Evolutionary conservation across 2,888 invertebrate genomes (phyloP).

Genomic region (Trachelus stipa): DNA sequence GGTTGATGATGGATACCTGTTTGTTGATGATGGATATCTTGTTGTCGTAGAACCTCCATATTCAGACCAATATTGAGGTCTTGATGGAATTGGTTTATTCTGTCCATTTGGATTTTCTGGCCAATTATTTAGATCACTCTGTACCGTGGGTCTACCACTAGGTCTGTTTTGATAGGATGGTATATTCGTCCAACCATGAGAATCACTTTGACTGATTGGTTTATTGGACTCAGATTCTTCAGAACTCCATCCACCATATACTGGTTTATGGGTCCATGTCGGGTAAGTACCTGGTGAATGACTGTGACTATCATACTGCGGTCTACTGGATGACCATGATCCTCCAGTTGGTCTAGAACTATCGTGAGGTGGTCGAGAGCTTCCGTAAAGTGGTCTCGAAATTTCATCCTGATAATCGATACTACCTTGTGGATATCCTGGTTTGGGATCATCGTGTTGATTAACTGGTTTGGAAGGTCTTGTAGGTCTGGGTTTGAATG

Average conservation of each 20-base stretch:
- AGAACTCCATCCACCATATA: slow-evolving; percentile 7
- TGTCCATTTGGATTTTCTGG: slow-evolving; percentile 14
- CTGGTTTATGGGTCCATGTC: slow-evolving; percentile 10
- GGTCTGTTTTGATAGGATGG: slow-evolving; percentile 20
- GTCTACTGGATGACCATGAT: background rate
- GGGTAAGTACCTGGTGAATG: background rate
- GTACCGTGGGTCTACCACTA: slow-evolving; percentile 13
- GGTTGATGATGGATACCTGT: background rate
- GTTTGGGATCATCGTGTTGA: slow-evolving; percentile 5
- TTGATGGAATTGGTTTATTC: slow-evolving; percentile 7
- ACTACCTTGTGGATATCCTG: background rate
- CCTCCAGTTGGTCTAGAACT: background rate
- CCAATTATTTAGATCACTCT: background rate
- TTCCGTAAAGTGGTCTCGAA: background rate
- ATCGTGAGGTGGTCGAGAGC: background rate
- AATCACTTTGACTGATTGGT: slow-evolving; percentile 9
- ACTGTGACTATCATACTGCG: background rate
- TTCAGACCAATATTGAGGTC: background rate
- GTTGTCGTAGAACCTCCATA: background rate
- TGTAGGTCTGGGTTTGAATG: slow-evolving; percentile 18
- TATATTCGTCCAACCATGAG: slow-evolving; percentile 5
- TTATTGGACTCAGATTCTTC: background rate
- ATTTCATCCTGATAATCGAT: background rate
- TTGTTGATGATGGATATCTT: background rate
- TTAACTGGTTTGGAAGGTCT: slow-evolving; percentile 2